Conservation (phyloP, 2,113 vertebrate genomes). For the Oreotrochilus melanogaster region DNA sequence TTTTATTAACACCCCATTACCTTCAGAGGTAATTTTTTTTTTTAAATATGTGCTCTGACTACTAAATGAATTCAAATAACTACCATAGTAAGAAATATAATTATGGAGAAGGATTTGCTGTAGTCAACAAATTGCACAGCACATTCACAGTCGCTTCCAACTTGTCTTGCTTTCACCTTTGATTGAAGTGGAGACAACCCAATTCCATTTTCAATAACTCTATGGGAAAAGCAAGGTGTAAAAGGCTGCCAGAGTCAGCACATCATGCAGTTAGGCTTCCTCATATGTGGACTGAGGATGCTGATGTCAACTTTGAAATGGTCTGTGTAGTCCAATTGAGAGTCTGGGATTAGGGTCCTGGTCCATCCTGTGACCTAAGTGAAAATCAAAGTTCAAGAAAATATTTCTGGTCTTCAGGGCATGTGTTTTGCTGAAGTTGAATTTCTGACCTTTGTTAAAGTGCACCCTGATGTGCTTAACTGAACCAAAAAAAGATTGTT, state of each 20-base stretch:
- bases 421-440: background rate
- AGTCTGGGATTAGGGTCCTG: background rate
- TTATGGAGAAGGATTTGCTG: constrained; percentile 12
- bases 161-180: constrained; percentile 33
- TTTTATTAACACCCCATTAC: constrained; percentile 52
- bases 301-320: background rate
- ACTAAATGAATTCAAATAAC: constrained; percentile 33
- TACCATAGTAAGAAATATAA: constrained; percentile 4
- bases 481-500: background rate
- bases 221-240: background rate
- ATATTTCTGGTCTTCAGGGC: background rate
- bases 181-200: constrained; percentile 21
- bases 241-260: constrained; percentile 11
- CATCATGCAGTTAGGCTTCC: background rate
- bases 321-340: background rate
- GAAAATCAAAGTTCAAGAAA: background rate
- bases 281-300: background rate
- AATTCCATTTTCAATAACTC: constrained; percentile 45
- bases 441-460: background rate
- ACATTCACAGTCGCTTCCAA: constrained; percentile 5
- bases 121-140: constrained; percentile 39
- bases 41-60: background rate
- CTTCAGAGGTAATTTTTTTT: constrained; percentile 10
- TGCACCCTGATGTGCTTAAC: background rate
- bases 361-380: background rate